phyloP scores from a whole-genome alignment of 2,888 invertebrate species.

The Agonopterix subpropinquella region DNA sequence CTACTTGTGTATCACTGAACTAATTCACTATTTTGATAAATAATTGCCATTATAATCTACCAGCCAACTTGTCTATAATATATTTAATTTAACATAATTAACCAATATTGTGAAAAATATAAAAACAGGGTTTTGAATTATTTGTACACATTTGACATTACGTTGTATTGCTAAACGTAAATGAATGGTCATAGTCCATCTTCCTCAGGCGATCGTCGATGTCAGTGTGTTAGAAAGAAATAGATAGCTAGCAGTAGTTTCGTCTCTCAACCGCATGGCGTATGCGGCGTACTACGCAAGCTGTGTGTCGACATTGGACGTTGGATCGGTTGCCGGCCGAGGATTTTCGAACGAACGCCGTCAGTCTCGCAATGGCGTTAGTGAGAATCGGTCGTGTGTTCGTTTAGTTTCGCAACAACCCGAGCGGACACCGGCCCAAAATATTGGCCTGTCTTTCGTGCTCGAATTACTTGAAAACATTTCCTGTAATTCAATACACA shows the following conservation, averaged over 20 bases:
- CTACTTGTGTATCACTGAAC: too few species aligned
- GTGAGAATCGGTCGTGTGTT: conserved; percentile 63
- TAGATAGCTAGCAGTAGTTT: conserved; percentile 19
- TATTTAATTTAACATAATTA: not conserved
- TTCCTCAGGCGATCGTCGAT: conserved; percentile 23
- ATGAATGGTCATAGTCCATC: conserved; percentile 62
- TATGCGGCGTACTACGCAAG: conserved; percentile 72
- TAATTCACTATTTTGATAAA: too few species aligned
- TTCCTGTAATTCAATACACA: conserved; percentile 63
- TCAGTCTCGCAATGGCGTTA: conserved; percentile 75
- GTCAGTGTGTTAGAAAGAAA: conserved; percentile 43
- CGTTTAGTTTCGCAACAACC: conserved; percentile 65
- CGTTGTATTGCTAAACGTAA: conserved; percentile 64
- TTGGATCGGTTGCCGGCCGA: conserved; percentile 68
- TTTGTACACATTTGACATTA: conserved; percentile 38
- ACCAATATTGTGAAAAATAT: conserved; percentile 36
- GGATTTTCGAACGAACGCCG: conserved; percentile 51
- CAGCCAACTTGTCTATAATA: too few species aligned
- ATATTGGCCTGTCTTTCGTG: conserved; percentile 74
- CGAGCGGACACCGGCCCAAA: conserved; percentile 77
- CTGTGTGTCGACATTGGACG: conserved; percentile 75
- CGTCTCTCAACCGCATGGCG: conserved; percentile 50
- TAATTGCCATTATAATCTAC: too few species aligned
- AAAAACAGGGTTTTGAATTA: conserved; percentile 29
- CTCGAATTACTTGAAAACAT: conserved; percentile 62